Percentiles rank a stretch among this genome's conserved stretches.
These are phyloP conservation scores for Anaspis maculata DNA, from an alignment of 2,888 invertebrate genomes.

Conservation along the genomic window DNA sequence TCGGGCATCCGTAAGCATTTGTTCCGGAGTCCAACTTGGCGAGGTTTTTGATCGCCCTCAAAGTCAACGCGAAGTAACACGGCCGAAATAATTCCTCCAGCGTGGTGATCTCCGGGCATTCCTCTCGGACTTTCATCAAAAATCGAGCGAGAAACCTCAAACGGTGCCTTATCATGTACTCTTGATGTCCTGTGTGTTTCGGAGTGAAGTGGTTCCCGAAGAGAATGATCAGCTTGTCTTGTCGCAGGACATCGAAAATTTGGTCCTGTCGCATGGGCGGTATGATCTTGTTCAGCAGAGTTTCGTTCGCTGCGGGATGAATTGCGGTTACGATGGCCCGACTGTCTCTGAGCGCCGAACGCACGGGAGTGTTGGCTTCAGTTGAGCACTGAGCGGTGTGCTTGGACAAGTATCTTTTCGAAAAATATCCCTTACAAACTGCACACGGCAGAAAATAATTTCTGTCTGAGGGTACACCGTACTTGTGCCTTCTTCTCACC, in stretches of 20 bases:
- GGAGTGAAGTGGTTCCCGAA: neutral
- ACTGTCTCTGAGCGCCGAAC: neutral
- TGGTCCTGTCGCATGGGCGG: neutral
- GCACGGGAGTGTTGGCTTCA: neutral
- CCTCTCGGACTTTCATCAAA: neutral
- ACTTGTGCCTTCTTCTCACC: neutral
- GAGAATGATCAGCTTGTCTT: neutral
- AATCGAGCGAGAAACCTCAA: neutral
- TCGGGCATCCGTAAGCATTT: neutral
- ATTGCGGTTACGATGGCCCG: neutral
- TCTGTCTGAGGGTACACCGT: neutral
- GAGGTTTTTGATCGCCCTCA: neutral
- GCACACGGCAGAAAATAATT: neutral
- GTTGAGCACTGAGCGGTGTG: neutral
- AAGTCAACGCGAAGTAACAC: neutral
- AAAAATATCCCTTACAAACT: neutral
- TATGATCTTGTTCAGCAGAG: neutral
- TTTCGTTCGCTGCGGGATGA: neutral
- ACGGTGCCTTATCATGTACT: neutral
- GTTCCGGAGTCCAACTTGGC: neutral
- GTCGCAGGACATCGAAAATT: neutral
- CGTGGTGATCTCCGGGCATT: neutral
- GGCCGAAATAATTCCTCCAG: neutral
- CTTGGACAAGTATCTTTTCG: neutral
- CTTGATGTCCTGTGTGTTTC: neutral